phyloP scores from a whole-genome alignment of 2,113 vertebrate genomes.

The Micronycteris hirsuta region DNA sequence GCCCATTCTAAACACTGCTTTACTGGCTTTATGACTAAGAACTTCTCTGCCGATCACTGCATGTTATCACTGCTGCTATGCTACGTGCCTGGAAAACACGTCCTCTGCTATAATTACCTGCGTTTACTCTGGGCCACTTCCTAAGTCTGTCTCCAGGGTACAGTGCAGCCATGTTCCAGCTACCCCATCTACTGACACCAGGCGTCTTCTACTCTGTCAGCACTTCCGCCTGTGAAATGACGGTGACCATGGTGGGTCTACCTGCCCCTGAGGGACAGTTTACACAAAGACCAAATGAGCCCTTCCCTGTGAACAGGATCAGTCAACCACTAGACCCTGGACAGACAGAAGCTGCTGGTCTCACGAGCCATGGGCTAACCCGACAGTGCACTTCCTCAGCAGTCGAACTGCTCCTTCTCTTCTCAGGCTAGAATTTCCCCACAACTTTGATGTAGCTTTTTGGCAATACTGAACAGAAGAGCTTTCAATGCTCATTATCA shows the following conservation, averaged over 20 bases:
- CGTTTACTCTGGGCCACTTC: neutral
- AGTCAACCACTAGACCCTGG: neutral
- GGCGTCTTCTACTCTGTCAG: neutral
- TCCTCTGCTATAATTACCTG: neutral
- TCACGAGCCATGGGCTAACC: neutral
- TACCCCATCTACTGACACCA: neutral
- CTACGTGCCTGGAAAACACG: neutral
- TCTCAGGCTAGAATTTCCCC: neutral
- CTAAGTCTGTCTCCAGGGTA: neutral
- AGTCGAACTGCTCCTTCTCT: neutral
- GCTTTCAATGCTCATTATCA: neutral
- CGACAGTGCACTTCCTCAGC: neutral
- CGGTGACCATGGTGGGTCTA: neutral
- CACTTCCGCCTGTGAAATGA: neutral
- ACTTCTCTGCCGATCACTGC: neutral
- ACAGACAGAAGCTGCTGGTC: neutral
- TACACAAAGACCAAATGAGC: neutral
- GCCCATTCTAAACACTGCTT: neutral
- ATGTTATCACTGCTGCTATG: rapidly evolving
- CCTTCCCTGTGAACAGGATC: neutral
- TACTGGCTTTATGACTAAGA: rapidly evolving
- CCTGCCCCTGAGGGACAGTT: neutral
- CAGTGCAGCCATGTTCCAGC: neutral
- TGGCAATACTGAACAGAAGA: neutral
- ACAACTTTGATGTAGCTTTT: neutral